Base-by-base conservation (phyloP, 2,888 invertebrate species). In the Troides helena region DNA sequence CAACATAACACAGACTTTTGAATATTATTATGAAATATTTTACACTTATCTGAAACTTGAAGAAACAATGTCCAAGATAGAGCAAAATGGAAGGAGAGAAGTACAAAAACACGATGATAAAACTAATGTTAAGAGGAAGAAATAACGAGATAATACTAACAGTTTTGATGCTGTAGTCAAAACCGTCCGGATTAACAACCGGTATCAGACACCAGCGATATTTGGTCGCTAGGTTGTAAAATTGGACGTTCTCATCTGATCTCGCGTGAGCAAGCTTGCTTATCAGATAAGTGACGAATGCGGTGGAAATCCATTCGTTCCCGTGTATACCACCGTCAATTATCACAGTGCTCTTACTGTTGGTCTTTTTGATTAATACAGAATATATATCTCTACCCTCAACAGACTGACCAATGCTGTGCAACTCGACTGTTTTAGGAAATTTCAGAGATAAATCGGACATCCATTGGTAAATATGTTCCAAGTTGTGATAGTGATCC, bases 141-240 rank as follows among this genome's bases (percentile, higher is more conserved):
- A 30, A 30, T 30, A 30, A 30, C 25, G 30, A 39, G n/a, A 46
- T 21, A 12, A 57, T 63, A 73, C 78, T 78, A 74, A 80, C 82
- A 70, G 18, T 62, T 70, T 74, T 81, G 65, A 82, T 78, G 18
- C 78, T 81, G 62, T 81, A 95, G 17, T 91, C 94, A 78, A 93
- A 96, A 5, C 96, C 96, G 81, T 97, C 97, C 8, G 96, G 97
- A 85, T 97, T 97, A 25, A 94, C 84, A 7, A 95, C 86, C 0
- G 97, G 96, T 76, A 96, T 87, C 58, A 97, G 83, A 79, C 95
- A 95, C 95, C 96, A 97, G 71, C 95, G 94, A 77, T 92, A 93
- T 46, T 81, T 86, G 1, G 83, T 82, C 0, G 92, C 92, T 17
- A 94, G 80, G 0, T 81, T 65, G 56, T 83, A 80, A 1, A 94